Percentiles rank a stretch among this genome's conserved stretches.
Evolutionary conservation across 2,113 vertebrate species (phyloP).

Genomic region (Phalacrocorax aristotelis): DNA sequence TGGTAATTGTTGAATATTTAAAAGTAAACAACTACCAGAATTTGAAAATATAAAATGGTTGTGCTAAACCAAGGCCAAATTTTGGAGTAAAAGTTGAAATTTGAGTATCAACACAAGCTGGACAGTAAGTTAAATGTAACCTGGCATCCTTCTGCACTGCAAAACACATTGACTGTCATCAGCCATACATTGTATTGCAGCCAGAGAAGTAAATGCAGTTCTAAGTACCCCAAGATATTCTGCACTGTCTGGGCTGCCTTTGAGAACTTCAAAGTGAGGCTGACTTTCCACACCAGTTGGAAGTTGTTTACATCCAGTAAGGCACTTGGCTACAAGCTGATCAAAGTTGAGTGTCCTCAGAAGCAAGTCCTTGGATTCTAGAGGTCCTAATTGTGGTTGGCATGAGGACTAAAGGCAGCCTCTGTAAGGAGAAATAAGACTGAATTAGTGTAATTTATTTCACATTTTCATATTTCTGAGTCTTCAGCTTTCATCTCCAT

Average conservation of each 20-base stretch:
- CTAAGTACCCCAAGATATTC: neutral
- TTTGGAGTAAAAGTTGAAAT: neutral
- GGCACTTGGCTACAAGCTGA: neutral
- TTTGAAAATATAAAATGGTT: neutral
- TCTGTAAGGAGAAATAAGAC: neutral
- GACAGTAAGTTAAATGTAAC: neutral
- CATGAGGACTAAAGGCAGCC: neutral
- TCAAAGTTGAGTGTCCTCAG: neutral
- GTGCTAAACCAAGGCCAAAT: neutral
- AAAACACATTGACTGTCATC: neutral
- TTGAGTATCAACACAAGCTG: neutral
- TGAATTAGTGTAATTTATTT: slow-evolving; percentile 35
- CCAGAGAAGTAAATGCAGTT: neutral
- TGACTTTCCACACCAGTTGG: neutral
- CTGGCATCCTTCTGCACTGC: neutral
- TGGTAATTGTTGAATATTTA: neutral
- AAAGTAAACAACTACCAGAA: neutral
- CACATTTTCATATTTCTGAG: slow-evolving; percentile 1
- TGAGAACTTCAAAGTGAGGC: neutral
- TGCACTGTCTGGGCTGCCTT: neutral
- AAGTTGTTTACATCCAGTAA: neutral
- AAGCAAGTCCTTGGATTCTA: neutral
- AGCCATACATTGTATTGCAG: fast-evolving
- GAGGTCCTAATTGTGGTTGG: neutral
- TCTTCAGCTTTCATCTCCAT: neutral